phyloP scores from a whole-genome alignment of 2,797 vertebrate species.

The Esox lucius region DNA sequence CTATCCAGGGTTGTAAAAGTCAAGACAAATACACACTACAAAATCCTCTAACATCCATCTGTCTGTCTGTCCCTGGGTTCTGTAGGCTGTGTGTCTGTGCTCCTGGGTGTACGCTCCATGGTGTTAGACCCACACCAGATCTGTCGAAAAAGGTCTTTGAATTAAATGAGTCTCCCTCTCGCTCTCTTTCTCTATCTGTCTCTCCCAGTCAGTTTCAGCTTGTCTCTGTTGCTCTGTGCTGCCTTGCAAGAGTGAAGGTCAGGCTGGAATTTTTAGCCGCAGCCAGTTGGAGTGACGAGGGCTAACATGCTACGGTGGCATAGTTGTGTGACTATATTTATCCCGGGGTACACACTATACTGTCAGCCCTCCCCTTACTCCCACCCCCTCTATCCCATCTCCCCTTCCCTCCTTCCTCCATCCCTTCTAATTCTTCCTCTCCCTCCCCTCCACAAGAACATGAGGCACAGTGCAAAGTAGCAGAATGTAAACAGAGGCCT shows the following conservation, averaged over 20 bases:
- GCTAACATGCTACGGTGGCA: conserved; percentile 82
- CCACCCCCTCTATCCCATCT: conserved; percentile 72
- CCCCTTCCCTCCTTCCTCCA: conserved; percentile 40
- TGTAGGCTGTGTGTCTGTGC: conserved; percentile 13
- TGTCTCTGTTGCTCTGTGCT: conserved; percentile 55
- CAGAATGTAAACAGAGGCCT: conserved; percentile 56
- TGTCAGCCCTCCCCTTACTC: conserved; percentile 78
- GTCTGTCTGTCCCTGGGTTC: conserved; percentile 44
- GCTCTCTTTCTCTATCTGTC: neutral
- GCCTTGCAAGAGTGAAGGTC: conserved; percentile 85
- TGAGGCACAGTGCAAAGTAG: conserved; percentile 46
- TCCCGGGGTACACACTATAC: conserved; percentile 87
- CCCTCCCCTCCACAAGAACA: conserved; percentile 61
- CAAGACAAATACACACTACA: conserved; percentile 44
- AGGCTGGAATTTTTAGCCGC: conserved; percentile 91
- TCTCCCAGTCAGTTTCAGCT: conserved; percentile 8
- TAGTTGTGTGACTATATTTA: conserved; percentile 91
- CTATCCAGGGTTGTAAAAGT: conserved; percentile 58
- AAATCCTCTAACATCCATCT: conserved; percentile 54
- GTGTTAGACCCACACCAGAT: conserved; percentile 37
- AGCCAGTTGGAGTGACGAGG: conserved; percentile 81
- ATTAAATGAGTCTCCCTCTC: conserved; percentile 41
- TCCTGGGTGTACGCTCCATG: conserved; percentile 61
- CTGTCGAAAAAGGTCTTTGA: conserved; percentile 21
- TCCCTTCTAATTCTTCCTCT: conserved; percentile 58